These are phyloP conservation scores for Caenorhabditis sp. DNA, from an alignment of 2,888 invertebrate species.

Conservation along the genomic window DNA sequence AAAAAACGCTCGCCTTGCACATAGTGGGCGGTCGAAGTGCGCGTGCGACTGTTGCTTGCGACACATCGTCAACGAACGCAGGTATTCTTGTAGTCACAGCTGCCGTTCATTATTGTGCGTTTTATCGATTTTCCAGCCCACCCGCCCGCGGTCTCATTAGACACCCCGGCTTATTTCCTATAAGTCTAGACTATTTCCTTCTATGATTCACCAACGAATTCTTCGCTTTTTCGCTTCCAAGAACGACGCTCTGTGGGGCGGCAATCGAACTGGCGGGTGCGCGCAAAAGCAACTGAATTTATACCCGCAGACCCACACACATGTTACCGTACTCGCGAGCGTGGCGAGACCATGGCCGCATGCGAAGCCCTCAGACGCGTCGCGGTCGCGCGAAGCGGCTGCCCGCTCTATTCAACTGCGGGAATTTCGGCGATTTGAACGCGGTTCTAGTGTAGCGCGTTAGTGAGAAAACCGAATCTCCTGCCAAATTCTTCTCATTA, in stretches of 20 bases:
- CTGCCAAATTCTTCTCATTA: no score
- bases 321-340: constrained; percentile 32
- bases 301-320: background rate
- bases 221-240: background rate
- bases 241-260: background rate
- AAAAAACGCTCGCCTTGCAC: no score
- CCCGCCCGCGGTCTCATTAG: background rate
- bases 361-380: constrained; percentile 19
- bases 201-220: no score
- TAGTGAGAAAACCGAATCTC: no score
- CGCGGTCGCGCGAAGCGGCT: constrained; percentile 41
- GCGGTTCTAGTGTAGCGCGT: constrained; percentile 39
- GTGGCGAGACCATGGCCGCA: constrained; percentile 39
- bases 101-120: background rate
- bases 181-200: background rate
- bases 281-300: background rate
- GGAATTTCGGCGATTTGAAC: constrained; percentile 53
- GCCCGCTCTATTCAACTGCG: constrained; percentile 52
- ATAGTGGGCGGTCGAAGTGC: no score
- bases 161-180: background rate
- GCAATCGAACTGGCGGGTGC: background rate
- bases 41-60: no score
- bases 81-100: no score
- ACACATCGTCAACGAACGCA: no score
- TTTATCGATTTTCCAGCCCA: background rate